Base-by-base conservation (phyloP, 2,888 invertebrate genomes). In the Eupithecia subumbrata region DNA sequence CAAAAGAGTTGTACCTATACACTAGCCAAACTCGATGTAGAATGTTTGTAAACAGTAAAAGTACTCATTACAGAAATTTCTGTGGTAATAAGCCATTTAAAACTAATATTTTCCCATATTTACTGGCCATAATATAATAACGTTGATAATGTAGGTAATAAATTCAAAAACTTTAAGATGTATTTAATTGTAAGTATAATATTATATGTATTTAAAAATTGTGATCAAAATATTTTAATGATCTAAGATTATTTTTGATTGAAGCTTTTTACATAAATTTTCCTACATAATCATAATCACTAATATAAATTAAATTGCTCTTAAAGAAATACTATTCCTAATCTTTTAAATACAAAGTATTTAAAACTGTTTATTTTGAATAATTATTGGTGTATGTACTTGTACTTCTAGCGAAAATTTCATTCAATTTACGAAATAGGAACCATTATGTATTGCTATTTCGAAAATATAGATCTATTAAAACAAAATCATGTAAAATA, bases 261-360 rank as follows among this genome's bases (percentile, higher is more conserved):
- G 14, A 60, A 60, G 60, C 72, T 76, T 71, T 71, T 63, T 66
- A 74, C 71, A 76, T 69, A 30, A 8, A 30, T 9, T 37, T 64
- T 37, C 18, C 37, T 76, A 76, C 18, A 48, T 72, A 40, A 4
- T 72, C 18, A 48, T 72, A 40, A 4, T 72, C 9, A 22, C 68
- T 69, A 66, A 48, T 69, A 14, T 34, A 3, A 16, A 66, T 76
- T 70, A 69, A 69, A 72, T 67, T 77, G 69, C 72, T 77, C 77
- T 70, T 77, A 74, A 74, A 63, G 72, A 74, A 70, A 67, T 74
- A 25, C 60, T 67, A 74, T 73, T 45, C 25, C 60, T 60, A 40
- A 43, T 43, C 22, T 68, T 40, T 68, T 56, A 40, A n/a, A 14
- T 56, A 66, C 18, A 56, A 8, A 9, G 30, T 68, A 56, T 40